These are phyloP conservation scores for Lithophane socia DNA, from an alignment of 2,888 invertebrate genomes.

Conservation along the genomic window DNA sequence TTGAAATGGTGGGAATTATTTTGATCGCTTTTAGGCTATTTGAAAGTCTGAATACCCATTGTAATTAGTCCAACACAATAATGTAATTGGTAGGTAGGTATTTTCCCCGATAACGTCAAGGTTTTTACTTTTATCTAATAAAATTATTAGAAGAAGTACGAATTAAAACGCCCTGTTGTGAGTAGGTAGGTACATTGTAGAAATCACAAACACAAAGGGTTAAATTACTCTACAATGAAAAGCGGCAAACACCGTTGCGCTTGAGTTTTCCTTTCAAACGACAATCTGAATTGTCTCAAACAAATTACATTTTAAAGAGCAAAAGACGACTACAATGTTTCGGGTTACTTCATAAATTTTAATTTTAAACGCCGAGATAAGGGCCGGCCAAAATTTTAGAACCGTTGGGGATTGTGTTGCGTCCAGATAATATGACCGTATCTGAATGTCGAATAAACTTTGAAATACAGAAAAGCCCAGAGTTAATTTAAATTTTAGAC, in stretches of 20 bases:
- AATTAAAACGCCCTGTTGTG: background rate
- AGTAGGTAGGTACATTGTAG: background rate
- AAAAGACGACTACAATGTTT: constrained; percentile 49
- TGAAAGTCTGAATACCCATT: background rate
- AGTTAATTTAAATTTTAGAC: constrained; percentile 3
- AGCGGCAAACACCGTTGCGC: constrained; percentile 28
- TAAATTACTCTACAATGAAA: constrained; percentile 33
- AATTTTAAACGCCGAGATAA: constrained; percentile 47
- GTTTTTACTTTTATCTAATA: background rate
- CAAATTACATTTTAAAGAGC: constrained; percentile 58
- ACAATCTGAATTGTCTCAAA: constrained; percentile 52
- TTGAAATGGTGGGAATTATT: constrained; percentile 16
- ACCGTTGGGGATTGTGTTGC: constrained; percentile 33
- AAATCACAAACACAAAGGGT: constrained; percentile 19
- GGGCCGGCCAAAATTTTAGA: constrained; percentile 31
- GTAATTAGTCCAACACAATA: background rate
- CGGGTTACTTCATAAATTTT: constrained; percentile 54
- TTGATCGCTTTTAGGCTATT: background rate
- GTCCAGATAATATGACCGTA: constrained; percentile 39
- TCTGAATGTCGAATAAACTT: constrained; percentile 41
- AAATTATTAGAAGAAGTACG: background rate
- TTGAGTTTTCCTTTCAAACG: constrained; percentile 37
- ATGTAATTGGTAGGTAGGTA: background rate
- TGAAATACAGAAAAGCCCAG: constrained; percentile 5
- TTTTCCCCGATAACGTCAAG: too few species aligned